Conservation (phyloP, 1,140 invertebrate species). For the Spodoptera litura region DNA sequence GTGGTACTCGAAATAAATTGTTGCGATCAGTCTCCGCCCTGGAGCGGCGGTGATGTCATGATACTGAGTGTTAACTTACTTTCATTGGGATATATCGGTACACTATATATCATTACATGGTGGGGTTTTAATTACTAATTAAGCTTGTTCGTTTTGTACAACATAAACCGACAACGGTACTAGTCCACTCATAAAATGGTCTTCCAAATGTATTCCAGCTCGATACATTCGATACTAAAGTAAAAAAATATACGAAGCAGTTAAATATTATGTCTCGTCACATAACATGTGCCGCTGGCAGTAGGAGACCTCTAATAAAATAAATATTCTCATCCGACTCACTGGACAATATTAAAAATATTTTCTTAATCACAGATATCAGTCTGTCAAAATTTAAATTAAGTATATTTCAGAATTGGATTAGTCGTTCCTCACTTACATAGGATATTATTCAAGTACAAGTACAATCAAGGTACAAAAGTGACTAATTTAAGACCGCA, state of each 20-base stretch:
- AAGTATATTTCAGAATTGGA: conserved; percentile 86
- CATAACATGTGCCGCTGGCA: conserved; percentile 77
- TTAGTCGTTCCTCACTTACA: conserved; percentile 82
- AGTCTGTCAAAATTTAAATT: conserved; percentile 86
- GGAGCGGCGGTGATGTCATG: conserved; percentile 64
- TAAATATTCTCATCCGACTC: conserved; percentile 85
- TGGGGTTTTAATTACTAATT: conserved; percentile 63
- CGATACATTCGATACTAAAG: conserved; percentile 66
- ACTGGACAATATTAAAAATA: conserved; percentile 86
- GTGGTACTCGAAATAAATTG: conserved; percentile 75
- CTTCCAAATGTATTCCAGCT: conserved; percentile 59
- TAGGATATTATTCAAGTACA: conserved; percentile 79
- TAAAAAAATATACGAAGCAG: conserved; percentile 80
- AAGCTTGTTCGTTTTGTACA: conserved; percentile 65
- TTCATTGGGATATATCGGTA: conserved; percentile 56
- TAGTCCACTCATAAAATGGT: conserved; percentile 53
- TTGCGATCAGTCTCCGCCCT: conserved; percentile 74
- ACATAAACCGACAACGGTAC: conserved; percentile 54
- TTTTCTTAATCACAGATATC: conserved; percentile 86
- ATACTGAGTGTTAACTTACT: conserved; percentile 42
- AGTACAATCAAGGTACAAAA: conserved; percentile 84
- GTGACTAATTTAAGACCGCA: conserved; percentile 84
- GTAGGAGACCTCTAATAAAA: conserved; percentile 85
- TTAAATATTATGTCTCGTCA: conserved; percentile 71
- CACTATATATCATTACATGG: conserved; percentile 59